Base-by-base conservation (phyloP, 2,797 vertebrate species). In the Poecile montanus region DNA sequence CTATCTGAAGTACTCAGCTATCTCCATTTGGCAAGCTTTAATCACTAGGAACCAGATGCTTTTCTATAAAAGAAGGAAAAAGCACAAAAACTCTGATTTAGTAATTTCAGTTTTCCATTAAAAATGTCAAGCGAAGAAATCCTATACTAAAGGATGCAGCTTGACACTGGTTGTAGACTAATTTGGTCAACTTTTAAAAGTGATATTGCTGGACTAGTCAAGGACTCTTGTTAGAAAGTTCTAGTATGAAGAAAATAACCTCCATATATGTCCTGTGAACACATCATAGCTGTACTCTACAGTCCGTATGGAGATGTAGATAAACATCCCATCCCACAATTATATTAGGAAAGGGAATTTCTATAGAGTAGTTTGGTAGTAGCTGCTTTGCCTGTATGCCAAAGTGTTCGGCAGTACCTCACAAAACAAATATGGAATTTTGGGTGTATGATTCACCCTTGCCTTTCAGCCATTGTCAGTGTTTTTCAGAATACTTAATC, bases 61-160 rank as follows among this genome's bases (percentile, higher is more conserved):
- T 79, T 87, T 63, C 51, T 65, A 11, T 27, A 54, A 58, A 88
- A 56, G 21, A 34, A 56, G 4, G 44, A 25, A 81, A 74, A 11
- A 11, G 1, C 0, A 0, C 23, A 42, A 73, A 85, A 60, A 12
- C 6, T 0, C 15, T 56, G 20, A n/a, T 65, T 83, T n/a, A 40
- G 4, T 20, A 56, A 34, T 20, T 17, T 81, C 32, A 44, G 11
- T 71, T 77, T 63, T 74, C 50, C 17, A 23, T 25, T 9, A 65
- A 71, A 90, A 78, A 67, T 53, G 42, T 34, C 6, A 56, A 79
- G 10, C 18, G 77, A 66, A 53, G 58, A 85, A 82, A 80, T 21
- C 34, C 8, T 53, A 34, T 51, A 34, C 3, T 16, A 42, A 77
- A 71, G 5, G 7, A 45, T 9, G 25, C 8, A 29, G 1, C 19